Conservation (phyloP, 2,113 vertebrate genomes). For the Seriola aureovittata region DNA sequence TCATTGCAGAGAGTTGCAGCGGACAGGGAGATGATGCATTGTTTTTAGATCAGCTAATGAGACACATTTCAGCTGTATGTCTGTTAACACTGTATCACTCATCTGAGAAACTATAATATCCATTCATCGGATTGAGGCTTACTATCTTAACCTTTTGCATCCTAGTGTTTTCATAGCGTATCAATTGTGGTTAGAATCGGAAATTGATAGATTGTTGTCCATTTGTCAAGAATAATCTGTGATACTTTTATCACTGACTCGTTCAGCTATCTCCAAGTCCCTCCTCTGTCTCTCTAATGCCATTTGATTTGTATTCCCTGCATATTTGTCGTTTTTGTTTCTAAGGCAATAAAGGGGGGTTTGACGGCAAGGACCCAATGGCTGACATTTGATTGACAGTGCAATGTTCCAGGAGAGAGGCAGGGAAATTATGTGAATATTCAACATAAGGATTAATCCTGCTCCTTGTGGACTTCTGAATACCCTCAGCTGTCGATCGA, state of each 20-base stretch:
- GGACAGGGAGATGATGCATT: constrained; percentile 41
- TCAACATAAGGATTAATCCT: constrained; percentile 62
- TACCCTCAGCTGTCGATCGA: constrained; percentile 37
- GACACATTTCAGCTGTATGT: constrained; percentile 30
- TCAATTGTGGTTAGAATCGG: constrained; percentile 30
- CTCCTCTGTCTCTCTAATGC: constrained; percentile 40
- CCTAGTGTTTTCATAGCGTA: constrained; percentile 35
- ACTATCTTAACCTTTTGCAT: constrained; percentile 59
- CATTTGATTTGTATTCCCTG: constrained; percentile 63
- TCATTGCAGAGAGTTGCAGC: constrained; percentile 37
- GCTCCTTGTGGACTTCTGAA: constrained; percentile 35
- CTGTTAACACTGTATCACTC: constrained; percentile 46
- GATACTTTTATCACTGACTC: constrained; percentile 51
- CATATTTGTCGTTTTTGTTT: constrained; percentile 52
- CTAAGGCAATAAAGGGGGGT: constrained; percentile 42
- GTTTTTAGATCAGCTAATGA: constrained; percentile 45
- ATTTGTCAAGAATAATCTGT: constrained; percentile 65
- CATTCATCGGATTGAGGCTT: constrained; percentile 50
- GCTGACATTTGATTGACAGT: constrained; percentile 73
- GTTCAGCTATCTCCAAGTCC: constrained; percentile 39
- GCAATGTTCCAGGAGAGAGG: constrained; percentile 60
- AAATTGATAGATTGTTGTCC: constrained; percentile 55
- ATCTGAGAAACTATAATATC: constrained; percentile 9
- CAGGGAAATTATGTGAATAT: constrained; percentile 72
- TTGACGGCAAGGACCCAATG: constrained; percentile 52